Conservation (phyloP, 2,797 vertebrate genomes). For the Poeciliopsis paucimaculata region DNA sequence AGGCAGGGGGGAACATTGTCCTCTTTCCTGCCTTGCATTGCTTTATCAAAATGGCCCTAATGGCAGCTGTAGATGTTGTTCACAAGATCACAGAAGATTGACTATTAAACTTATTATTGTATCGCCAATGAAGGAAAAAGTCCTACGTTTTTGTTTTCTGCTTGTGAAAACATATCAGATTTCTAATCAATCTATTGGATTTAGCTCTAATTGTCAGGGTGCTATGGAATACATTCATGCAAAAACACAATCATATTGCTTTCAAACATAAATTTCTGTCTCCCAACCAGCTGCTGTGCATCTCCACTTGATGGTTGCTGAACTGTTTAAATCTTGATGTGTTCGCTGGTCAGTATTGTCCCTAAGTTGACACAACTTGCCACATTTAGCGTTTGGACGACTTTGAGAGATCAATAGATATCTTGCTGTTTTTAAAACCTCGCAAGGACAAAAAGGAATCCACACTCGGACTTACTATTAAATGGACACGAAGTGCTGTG, state of each 20-base stretch:
- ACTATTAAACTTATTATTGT: not conserved
- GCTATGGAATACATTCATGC: not conserved
- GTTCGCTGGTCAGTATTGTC: not conserved
- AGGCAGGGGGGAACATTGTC: not conserved
- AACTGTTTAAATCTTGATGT: slow-evolving; percentile 7
- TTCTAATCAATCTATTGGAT: not conserved
- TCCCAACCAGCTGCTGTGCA: not conserved
- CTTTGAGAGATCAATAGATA: not conserved
- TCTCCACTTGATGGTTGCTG: not conserved
- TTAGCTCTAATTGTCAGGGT: not conserved
- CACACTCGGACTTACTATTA: not conserved
- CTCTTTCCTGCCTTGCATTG: not conserved
- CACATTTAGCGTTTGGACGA: not conserved
- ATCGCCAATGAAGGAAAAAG: not conserved
- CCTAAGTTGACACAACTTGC: not conserved
- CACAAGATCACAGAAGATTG: not conserved
- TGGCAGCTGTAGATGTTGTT: not conserved
- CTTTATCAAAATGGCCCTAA: not conserved
- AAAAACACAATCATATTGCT: not conserved
- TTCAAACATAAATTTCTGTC: not conserved
- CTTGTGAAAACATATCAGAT: not conserved
- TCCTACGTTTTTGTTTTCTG: not conserved
- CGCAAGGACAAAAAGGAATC: not conserved
- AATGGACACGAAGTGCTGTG: not conserved
- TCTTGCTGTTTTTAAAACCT: slow-evolving; percentile 4